These are phyloP conservation scores for Drosophila orena DNA, from an alignment of 1,140 invertebrate species.

Conservation along the genomic window DNA sequence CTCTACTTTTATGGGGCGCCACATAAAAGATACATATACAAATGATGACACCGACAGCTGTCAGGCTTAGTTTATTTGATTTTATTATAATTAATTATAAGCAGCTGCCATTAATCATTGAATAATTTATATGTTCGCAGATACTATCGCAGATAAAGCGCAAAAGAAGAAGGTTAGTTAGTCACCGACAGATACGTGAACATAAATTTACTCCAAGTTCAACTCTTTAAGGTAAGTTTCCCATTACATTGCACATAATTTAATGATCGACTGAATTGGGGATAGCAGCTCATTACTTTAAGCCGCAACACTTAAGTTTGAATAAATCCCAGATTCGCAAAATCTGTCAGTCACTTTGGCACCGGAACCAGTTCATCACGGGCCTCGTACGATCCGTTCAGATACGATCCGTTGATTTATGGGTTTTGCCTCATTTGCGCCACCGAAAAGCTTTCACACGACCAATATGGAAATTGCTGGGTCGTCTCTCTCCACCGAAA, in stretches of 20 bases:
- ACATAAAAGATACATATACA: slow-evolving; percentile 63
- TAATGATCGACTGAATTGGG: too few relatives aligned
- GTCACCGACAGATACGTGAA: slow-evolving; percentile 35
- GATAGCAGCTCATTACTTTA: not conserved
- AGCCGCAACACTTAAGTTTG: not conserved
- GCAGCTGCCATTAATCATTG: slow-evolving; percentile 79
- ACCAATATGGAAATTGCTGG: slow-evolving; percentile 31
- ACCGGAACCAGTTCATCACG: slow-evolving; percentile 42
- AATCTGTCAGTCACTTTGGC: slow-evolving; percentile 19
- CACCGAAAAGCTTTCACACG: slow-evolving; percentile 40
- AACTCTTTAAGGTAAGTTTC: too few relatives aligned
- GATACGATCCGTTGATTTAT: slow-evolving; percentile 45
- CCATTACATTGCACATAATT: too few relatives aligned
- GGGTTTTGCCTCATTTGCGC: slow-evolving; percentile 14
- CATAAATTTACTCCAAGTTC: slow-evolving; percentile 55
- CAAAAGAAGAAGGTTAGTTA: slow-evolving; percentile 53
- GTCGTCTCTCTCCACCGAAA: not conserved
- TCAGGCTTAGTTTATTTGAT: slow-evolving; percentile 82
- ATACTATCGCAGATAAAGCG: slow-evolving; percentile 39
- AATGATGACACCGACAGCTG: slow-evolving; percentile 84
- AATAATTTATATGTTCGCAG: slow-evolving; percentile 74
- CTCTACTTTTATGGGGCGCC: slow-evolving; percentile 49
- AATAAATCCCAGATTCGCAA: slow-evolving; percentile 12
- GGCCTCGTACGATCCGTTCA: slow-evolving; percentile 9
- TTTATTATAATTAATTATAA: slow-evolving; percentile 84